phyloP scores from a whole-genome alignment of 2,113 vertebrate species.

The Phalacrocorax aristotelis region DNA sequence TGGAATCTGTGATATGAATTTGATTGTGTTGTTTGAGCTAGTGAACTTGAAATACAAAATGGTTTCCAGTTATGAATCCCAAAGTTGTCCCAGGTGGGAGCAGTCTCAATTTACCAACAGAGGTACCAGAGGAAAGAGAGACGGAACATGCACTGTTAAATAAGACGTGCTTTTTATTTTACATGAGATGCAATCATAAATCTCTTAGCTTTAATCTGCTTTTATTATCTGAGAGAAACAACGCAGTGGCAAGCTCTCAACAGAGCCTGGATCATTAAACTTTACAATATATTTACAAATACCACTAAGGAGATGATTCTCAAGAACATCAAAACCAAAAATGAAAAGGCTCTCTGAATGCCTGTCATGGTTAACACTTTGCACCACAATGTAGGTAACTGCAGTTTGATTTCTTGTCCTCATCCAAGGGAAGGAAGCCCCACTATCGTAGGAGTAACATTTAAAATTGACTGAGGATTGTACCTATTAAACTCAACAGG shows the following conservation, averaged over 20 bases:
- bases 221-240: neutral
- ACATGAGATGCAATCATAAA: neutral
- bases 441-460: neutral
- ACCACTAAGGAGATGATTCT: neutral
- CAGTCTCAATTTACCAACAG: neutral
- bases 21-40: neutral
- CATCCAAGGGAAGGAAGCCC: neutral
- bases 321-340: neutral
- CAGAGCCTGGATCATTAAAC: neutral
- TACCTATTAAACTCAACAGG: neutral
- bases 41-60: neutral
- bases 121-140: neutral
- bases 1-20: neutral
- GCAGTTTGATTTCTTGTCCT: neutral
- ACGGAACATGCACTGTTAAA: neutral
- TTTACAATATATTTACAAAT: slow-evolving; percentile 9
- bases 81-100: neutral
- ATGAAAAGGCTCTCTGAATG: neutral
- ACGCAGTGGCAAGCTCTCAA: neutral
- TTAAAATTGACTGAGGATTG: neutral
- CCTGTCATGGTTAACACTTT: neutral
- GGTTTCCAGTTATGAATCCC: neutral
- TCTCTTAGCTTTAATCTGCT: neutral
- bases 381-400: neutral
- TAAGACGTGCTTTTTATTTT: neutral